A percentile compares a stretch with the other conserved stretches of the same genome.
Conservation (phyloP, 1,140 invertebrate species). For the Cardiocondyla obscurior region DNA sequence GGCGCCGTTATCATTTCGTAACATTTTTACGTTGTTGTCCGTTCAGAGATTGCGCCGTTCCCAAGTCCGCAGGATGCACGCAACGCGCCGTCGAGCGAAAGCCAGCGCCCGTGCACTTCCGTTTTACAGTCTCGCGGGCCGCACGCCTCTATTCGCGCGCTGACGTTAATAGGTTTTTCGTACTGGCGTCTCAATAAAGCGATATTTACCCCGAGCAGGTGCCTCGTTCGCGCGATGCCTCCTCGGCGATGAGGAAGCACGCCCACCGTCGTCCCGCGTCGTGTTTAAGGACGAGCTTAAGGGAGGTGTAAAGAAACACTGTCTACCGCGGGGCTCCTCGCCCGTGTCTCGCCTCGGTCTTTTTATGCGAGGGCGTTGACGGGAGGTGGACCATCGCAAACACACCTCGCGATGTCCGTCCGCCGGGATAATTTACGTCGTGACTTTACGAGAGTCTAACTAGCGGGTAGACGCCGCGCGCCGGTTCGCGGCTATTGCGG, state of each 20-base stretch:
- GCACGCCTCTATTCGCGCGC: slow-evolving; percentile 17
- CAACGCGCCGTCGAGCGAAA: neutral
- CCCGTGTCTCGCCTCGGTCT: slow-evolving; percentile 9
- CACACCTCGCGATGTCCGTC: slow-evolving; percentile 71
- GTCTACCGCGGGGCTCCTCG: neutral
- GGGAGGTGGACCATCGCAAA: slow-evolving; percentile 82
- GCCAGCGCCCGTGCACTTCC: slow-evolving; percentile 36
- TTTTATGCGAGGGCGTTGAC: slow-evolving; percentile 79
- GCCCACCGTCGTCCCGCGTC: slow-evolving; percentile 53
- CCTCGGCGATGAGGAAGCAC: slow-evolving; percentile 49
- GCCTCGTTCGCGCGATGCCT: slow-evolving; percentile 64
- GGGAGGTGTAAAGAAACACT: slow-evolving; percentile 17
- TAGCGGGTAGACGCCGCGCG: slow-evolving; percentile 75
- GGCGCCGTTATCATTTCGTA: neutral
- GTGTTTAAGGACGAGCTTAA: slow-evolving; percentile 11
- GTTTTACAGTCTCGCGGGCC: slow-evolving; percentile 5
- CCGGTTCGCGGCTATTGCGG: slow-evolving; percentile 64
- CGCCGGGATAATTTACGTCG: slow-evolving; percentile 78
- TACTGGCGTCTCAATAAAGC: slow-evolving; percentile 79
- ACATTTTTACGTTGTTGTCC: neutral
- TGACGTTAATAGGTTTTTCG: slow-evolving; percentile 73
- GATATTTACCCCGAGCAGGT: slow-evolving; percentile 78
- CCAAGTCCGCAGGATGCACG: neutral
- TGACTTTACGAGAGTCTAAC: slow-evolving; percentile 80
- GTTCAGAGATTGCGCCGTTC: neutral